phyloP scores from a whole-genome alignment of 1,140 invertebrate species.

The Chionoecetes opilio region DNA sequence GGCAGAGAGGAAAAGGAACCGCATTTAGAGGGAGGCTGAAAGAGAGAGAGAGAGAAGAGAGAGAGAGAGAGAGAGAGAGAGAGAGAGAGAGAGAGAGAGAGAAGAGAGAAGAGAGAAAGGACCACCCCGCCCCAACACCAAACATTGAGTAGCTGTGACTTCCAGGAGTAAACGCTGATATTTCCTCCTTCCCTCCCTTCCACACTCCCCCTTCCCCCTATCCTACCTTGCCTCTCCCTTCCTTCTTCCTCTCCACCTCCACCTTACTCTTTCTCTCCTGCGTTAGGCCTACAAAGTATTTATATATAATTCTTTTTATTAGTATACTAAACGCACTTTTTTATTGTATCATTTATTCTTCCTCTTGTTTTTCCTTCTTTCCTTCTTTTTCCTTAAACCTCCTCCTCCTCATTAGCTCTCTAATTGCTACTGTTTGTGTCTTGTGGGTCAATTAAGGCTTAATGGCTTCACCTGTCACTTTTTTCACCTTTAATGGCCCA shows the following conservation, averaged over 20 bases:
- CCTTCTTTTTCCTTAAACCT: not conserved
- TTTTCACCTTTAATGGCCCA: slow-evolving; percentile 6
- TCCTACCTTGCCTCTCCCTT: not conserved
- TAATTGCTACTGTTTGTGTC: slow-evolving; percentile 29
- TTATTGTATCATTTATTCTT: not conserved
- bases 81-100: not conserved
- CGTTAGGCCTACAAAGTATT: not conserved
- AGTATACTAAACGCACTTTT: not conserved
- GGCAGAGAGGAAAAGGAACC: too few relatives aligned
- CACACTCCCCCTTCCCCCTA: not conserved
- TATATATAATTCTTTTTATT: not conserved
- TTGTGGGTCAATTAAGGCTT: slow-evolving; percentile 19
- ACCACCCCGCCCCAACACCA: not conserved
- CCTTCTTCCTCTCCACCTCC: not conserved
- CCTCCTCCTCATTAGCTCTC: slow-evolving; percentile 25
- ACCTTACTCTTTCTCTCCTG: not conserved
- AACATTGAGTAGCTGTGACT: slow-evolving; percentile 34
- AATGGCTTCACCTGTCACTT: slow-evolving; percentile 27
- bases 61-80: not conserved
- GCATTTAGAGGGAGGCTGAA: not conserved
- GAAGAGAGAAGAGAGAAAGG: not conserved
- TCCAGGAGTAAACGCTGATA: slow-evolving; percentile 31
- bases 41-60: slow-evolving; percentile 45
- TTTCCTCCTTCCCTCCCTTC: not conserved
- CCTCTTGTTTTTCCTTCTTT: not conserved